Base-by-base conservation (phyloP, 1,140 invertebrate species). In the Calephelis virginiensis region DNA sequence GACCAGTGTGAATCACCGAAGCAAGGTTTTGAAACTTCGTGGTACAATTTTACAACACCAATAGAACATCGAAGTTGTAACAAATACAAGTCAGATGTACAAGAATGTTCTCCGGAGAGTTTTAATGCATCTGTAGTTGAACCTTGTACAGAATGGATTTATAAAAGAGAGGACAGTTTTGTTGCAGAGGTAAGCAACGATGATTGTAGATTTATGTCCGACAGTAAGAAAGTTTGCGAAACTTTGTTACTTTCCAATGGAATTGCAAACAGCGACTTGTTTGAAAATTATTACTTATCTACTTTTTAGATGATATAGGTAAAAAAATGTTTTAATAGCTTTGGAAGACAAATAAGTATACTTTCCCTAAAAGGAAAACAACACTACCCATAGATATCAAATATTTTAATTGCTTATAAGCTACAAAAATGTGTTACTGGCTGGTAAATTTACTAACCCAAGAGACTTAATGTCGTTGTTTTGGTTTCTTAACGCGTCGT, bases 41-140 rank as follows among this genome's bases (percentile, higher is more conserved):
- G 72, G 72, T 70, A 71, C 40, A 74, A 77, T 72, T 74, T 72
- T 56, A 70, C 72, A 14, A 65, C 64, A 9, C 75, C 75, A 5
- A 64, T 49, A 9, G 59, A 70, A 61, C 64, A 69, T 12, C 59
- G 67, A 50, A 71, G 72, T 47, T 76, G 75, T 56, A 67, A 72
- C 53, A 72, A 68, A 68, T 76, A 74, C 53, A 37, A 56, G 14
- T 69, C 50, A 11, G 50, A 70, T 59, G 17, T 49, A 13, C 40
- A 72, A 10, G 70, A 74, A 48, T 76, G 75, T 66, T 49, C 45
- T 8, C 61, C 68, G 5, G 14, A 60, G 47, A 72, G 68, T 65
- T 76, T 74, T 61, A 72, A 76, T 66, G 64, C 62, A 8, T 68
- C 75, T 40, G 43, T 70, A 48, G 65, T 72, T 7, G 70, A 77